Evolutionary conservation across 2,888 invertebrate species (phyloP).

Genomic region (Phania funesta): DNA sequence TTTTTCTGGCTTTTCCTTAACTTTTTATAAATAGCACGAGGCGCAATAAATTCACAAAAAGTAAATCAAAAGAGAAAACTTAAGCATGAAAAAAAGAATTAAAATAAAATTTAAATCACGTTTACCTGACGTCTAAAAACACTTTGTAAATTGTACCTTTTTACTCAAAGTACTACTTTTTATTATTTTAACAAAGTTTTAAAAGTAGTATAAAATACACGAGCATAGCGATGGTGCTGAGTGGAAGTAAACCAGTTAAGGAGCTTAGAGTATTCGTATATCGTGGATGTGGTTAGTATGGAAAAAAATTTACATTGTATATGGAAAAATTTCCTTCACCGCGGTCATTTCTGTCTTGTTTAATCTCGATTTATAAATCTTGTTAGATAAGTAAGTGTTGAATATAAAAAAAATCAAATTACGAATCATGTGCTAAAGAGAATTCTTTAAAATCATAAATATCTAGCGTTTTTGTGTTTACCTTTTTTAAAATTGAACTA

Average conservation of each 20-base stretch:
- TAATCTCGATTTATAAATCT: no score
- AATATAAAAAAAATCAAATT: no score
- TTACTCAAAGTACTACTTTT: constrained; percentile 20
- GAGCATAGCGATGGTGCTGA: not conserved
- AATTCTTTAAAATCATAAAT: no score
- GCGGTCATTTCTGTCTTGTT: no score
- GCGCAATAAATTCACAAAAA: constrained; percentile 25
- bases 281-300: not conserved
- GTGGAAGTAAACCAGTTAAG: not conserved
- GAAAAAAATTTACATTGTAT: no score
- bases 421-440: no score
- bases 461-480: no score
- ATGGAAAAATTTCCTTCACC: no score
- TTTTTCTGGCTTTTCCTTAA: constrained; percentile 6
- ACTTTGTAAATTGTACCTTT: constrained; percentile 50
- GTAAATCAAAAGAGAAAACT: constrained; percentile 17
- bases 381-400: no score
- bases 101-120: constrained; percentile 58
- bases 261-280: not conserved
- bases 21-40: not conserved
- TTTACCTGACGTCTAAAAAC: constrained; percentile 50
- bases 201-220: not conserved
- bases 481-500: no score
- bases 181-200: constrained; percentile 3
- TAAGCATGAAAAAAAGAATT: not conserved